Percentiles rank a stretch among this genome's conserved stretches.
Evolutionary conservation across 1,140 invertebrate genomes (phyloP).

Genomic region (Drosophila jambulina): DNA sequence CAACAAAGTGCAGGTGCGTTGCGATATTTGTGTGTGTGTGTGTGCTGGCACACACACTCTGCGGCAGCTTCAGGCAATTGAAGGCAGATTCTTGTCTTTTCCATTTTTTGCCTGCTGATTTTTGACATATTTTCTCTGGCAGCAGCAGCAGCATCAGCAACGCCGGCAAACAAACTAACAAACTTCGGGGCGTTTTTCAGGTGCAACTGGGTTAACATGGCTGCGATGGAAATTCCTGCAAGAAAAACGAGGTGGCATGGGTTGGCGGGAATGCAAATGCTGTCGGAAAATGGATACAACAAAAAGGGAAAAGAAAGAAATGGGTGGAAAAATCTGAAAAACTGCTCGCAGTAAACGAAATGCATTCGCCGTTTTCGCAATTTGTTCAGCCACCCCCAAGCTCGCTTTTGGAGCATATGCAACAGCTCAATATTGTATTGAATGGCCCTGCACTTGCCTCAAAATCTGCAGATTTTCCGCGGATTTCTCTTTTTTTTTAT

Average conservation of each 20-base stretch:
- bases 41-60: not conserved
- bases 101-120: slow-evolving; percentile 67
- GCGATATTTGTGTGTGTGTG: not conserved
- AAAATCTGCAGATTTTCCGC: slow-evolving; percentile 16
- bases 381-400: slow-evolving; percentile 46
- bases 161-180: slow-evolving; percentile 67
- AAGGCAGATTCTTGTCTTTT: slow-evolving; percentile 62
- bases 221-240: slow-evolving; percentile 46
- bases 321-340: slow-evolving; percentile 36
- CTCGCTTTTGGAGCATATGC: slow-evolving; percentile 51
- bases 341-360: slow-evolving; percentile 59
- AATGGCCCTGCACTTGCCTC: slow-evolving; percentile 34
- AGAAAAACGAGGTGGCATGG: slow-evolving; percentile 2
- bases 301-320: slow-evolving; percentile 13
- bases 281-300: slow-evolving; percentile 64
- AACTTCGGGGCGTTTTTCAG: slow-evolving; percentile 72
- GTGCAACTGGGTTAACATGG: slow-evolving; percentile 76
- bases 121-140: slow-evolving; percentile 80
- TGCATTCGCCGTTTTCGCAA: slow-evolving; percentile 59
- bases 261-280: slow-evolving; percentile 60
- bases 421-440: slow-evolving; percentile 74
- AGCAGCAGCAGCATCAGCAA: slow-evolving; percentile 25
- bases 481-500: not conserved
- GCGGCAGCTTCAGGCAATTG: slow-evolving; percentile 65
- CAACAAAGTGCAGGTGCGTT: slow-evolving; percentile 57